Percentiles rank a stretch among this genome's conserved stretches.
Evolutionary conservation across 2,888 invertebrate species (phyloP).

Genomic region (Tetragonula carbonaria): DNA sequence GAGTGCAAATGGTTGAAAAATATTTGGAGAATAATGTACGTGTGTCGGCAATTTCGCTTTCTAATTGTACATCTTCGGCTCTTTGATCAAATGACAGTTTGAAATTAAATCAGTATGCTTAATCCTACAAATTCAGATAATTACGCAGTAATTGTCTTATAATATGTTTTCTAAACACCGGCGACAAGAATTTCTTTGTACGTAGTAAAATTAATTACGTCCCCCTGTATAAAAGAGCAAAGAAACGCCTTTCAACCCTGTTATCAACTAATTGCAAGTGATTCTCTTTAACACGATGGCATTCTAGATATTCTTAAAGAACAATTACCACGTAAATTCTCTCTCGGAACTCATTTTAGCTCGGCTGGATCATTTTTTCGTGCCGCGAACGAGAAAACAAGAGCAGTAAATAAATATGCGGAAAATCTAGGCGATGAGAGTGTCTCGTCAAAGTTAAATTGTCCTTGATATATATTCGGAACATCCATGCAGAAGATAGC

Average conservation of each 20-base stretch:
- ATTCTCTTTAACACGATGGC: background rate
- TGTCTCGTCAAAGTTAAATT: conserved; percentile 25
- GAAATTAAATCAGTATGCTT: too few relatives aligned
- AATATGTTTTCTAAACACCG: too few relatives aligned
- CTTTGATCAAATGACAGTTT: background rate
- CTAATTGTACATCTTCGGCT: background rate
- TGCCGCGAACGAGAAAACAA: conserved; percentile 23
- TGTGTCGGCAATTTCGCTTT: background rate
- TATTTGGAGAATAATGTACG: background rate
- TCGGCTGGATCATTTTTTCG: conserved; percentile 9
- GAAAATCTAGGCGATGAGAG: conserved; percentile 3
- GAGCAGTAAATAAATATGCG: conserved; percentile 7
- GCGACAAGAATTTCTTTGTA: background rate
- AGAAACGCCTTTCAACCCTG: background rate
- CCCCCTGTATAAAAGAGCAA: background rate
- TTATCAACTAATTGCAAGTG: background rate
- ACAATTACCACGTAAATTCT: conserved; percentile 34
- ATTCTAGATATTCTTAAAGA: background rate
- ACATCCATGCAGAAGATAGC: conserved; percentile 18
- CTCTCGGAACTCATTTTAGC: background rate
- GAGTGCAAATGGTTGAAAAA: too few relatives aligned
- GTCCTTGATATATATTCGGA: conserved; percentile 21
- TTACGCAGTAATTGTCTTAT: too few relatives aligned
- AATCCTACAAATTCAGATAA: too few relatives aligned
- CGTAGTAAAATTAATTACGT: background rate